These are phyloP conservation scores for Andrena chrysosceles DNA, from an alignment of 2,888 invertebrate genomes.

Conservation along the genomic window DNA sequence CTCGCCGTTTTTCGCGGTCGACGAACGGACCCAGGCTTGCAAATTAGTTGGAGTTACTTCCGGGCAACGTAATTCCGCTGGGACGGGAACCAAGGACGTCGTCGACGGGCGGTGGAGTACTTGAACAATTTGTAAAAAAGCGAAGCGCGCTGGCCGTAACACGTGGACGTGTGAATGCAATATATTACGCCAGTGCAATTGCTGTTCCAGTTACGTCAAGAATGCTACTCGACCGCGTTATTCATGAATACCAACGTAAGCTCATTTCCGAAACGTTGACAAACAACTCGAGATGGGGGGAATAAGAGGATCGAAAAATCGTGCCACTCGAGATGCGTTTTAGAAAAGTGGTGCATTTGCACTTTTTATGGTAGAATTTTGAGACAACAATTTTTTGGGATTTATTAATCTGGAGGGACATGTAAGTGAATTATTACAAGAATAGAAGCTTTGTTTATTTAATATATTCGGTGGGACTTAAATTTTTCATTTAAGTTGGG, in stretches of 20 bases:
- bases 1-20: not conserved
- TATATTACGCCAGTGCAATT: conserved; percentile 66
- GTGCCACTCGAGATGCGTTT: not conserved
- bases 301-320: conserved; percentile 6
- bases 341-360: no score
- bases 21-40: not conserved
- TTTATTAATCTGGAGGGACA: no score
- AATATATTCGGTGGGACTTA: no score
- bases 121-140: conserved; percentile 54
- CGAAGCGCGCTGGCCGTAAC: conserved; percentile 40
- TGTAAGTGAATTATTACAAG: no score
- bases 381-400: no score
- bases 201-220: conserved; percentile 68
- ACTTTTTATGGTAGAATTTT: no score
- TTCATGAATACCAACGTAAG: conserved; percentile 66
- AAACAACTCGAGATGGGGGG: conserved; percentile 52
- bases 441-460: no score
- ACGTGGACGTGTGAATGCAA: conserved; percentile 56
- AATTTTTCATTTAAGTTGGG: no score
- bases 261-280: conserved; percentile 68
- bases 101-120: conserved; percentile 22
- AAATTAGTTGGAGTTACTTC: conserved; percentile 24
- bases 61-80: conserved; percentile 9
- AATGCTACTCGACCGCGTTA: conserved; percentile 67
- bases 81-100: not conserved